These are phyloP conservation scores for Eustalomyia histrio DNA, from an alignment of 2,888 invertebrate species.

Conservation along the genomic window DNA sequence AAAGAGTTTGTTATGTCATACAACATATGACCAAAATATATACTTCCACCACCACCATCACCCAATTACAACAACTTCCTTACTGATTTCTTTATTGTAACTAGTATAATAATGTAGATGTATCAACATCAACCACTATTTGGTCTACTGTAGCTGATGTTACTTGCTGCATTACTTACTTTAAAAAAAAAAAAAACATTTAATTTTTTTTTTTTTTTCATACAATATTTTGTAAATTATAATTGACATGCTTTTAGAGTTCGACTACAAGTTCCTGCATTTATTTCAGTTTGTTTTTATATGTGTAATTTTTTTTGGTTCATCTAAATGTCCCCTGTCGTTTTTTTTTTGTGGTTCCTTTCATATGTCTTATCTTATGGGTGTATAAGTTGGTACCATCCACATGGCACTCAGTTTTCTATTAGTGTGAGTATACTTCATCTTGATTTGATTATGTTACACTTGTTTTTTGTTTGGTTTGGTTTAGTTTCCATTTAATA, in stretches of 20 bases:
- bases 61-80: constrained; percentile 1
- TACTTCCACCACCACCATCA: constrained; percentile 23
- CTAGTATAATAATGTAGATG: background rate
- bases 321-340: constrained; percentile 41
- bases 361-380: constrained; percentile 7
- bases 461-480: constrained; percentile 52
- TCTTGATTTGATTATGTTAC: constrained; percentile 57
- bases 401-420: constrained; percentile 15
- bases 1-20: constrained; percentile 38
- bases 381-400: background rate
- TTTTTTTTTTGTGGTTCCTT: constrained; percentile 18
- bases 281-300: constrained; percentile 7
- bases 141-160: background rate
- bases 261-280: constrained; percentile 37
- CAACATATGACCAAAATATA: constrained; percentile 10
- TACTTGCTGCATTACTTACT: constrained; percentile 2
- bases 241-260: constrained; percentile 67
- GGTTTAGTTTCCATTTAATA: constrained; percentile 26
- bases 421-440: constrained; percentile 35
- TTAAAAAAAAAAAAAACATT: constrained; percentile 23
- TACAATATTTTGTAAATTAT: constrained; percentile 62
- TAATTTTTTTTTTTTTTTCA: constrained; percentile 29
- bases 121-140: background rate
- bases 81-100: background rate
- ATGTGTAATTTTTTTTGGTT: background rate